These are phyloP conservation scores for Drosophila kanapiae DNA, from an alignment of 1,140 invertebrate genomes.

Conservation along the genomic window DNA sequence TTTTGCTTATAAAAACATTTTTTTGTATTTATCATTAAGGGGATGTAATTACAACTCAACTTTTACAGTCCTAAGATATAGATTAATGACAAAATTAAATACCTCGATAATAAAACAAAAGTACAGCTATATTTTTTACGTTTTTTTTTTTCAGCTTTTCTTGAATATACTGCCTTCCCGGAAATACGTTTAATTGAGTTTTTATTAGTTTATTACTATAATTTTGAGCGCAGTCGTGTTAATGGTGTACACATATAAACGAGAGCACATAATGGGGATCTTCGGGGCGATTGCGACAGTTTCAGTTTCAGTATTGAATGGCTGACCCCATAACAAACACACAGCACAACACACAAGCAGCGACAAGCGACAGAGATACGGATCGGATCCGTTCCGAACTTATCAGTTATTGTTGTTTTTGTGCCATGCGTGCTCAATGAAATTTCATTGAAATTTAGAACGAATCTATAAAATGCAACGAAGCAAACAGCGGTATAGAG, in stretches of 20 bases:
- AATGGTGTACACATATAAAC: conserved; percentile 11
- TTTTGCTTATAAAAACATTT: not conserved
- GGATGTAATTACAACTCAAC: not conserved
- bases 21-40: not conserved
- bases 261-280: conserved; percentile 9
- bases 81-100: not conserved
- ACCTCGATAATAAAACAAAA: conserved; percentile 1
- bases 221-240: conserved; percentile 21
- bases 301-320: conserved; percentile 54
- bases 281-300: conserved; percentile 67
- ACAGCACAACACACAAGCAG: conserved; percentile 35
- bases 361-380: conserved; percentile 61
- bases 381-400: conserved; percentile 68
- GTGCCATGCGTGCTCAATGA: conserved; percentile 67
- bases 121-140: conserved; percentile 4
- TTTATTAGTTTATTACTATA: conserved; percentile 41
- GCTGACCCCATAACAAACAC: conserved; percentile 67
- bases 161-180: conserved; percentile 10
- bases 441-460: conserved; percentile 83
- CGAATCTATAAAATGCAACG: conserved; percentile 82
- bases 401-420: conserved; percentile 58
- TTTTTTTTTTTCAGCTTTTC: not conserved
- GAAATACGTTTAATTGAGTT: conserved; percentile 39
- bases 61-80: not conserved
- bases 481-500: conserved; percentile 49